These are phyloP conservation scores for Sprattus sprattus DNA, from an alignment of 2,113 vertebrate genomes.

Conservation along the genomic window DNA sequence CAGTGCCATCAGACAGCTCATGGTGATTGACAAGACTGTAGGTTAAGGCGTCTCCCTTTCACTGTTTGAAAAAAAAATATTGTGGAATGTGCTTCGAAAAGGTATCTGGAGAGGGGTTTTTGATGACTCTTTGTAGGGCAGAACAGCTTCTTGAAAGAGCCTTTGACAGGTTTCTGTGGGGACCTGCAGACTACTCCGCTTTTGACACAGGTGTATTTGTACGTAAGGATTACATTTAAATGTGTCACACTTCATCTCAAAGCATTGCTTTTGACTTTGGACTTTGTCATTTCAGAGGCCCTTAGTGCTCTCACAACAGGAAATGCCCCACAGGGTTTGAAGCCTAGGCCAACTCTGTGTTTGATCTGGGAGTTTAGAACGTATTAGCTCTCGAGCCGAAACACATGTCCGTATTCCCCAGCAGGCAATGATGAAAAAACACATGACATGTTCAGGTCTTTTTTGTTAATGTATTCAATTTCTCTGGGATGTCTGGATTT, in stretches of 20 bases:
- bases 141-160: background rate
- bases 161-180: background rate
- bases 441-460: background rate
- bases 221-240: background rate
- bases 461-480: background rate
- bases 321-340: background rate
- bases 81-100: background rate
- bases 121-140: background rate
- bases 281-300: background rate
- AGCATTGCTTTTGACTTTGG: background rate
- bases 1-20: background rate
- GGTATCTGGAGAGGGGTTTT: background rate
- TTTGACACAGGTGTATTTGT: too few species aligned
- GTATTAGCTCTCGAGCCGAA: background rate
- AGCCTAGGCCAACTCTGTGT: background rate
- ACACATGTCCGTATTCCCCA: background rate
- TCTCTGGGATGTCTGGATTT: background rate
- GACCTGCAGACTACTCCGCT: background rate
- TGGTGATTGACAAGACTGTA: background rate
- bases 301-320: too few species aligned
- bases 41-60: background rate
- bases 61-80: background rate
- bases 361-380: background rate
- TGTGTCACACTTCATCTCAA: background rate
- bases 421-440: background rate